These are phyloP conservation scores for Falco novaeseelandiae DNA, from an alignment of 2,797 vertebrate genomes.

Conservation along the genomic window DNA sequence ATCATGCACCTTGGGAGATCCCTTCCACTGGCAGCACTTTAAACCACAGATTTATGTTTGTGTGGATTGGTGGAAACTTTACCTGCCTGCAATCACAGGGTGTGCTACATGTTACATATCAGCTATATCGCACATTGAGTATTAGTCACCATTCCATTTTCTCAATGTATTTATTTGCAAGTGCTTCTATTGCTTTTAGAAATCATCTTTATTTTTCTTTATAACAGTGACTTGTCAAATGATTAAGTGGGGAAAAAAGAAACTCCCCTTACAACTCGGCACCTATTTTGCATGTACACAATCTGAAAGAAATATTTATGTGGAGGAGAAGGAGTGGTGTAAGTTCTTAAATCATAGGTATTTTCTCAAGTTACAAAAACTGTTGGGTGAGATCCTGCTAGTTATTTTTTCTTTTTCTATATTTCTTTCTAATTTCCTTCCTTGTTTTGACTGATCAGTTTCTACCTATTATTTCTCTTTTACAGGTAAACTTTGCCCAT, in stretches of 20 bases:
- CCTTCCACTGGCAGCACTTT: neutral
- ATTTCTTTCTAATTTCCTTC: neutral
- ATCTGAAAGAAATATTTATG: neutral
- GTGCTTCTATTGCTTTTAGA: neutral
- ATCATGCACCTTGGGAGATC: neutral
- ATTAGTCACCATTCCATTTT: neutral
- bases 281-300: neutral
- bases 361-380: neutral
- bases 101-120: neutral
- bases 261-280: neutral
- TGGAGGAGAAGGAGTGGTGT: neutral
- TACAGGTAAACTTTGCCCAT: neutral
- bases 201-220: neutral
- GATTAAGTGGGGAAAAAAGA: neutral
- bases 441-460: neutral
- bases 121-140: neutral
- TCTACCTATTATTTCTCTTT: neutral
- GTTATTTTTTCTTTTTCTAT: neutral
- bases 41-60: neutral
- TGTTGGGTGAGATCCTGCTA: neutral
- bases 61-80: neutral
- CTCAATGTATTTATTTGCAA: neutral
- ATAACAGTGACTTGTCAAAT: neutral
- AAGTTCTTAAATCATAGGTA: neutral
- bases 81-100: neutral